Evolutionary conservation across 2,113 vertebrate genomes (phyloP).

Genomic region (Sakesphorus luctuosus): DNA sequence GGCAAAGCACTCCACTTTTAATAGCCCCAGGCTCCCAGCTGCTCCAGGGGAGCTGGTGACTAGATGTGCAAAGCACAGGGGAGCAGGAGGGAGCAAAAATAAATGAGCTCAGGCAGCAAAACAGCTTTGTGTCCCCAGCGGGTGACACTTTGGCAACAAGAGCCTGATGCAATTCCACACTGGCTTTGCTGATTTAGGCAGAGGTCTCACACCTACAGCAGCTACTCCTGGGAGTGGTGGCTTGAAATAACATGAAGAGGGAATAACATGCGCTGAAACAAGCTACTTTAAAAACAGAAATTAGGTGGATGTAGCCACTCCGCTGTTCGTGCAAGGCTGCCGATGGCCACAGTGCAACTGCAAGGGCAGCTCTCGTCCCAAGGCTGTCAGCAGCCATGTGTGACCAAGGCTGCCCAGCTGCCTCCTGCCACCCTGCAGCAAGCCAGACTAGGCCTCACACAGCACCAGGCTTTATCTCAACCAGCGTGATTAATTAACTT

Average conservation of each 20-base stretch:
- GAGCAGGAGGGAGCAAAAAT: slow-evolving; percentile 63
- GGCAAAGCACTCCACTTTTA: background rate
- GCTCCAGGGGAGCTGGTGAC: background rate
- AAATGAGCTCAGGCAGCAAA: slow-evolving; percentile 66
- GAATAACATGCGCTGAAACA: slow-evolving; percentile 2
- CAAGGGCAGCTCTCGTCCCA: background rate
- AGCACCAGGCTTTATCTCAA: background rate
- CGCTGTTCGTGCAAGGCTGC: background rate
- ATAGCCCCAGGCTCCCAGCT: background rate
- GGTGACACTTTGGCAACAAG: slow-evolving; percentile 17
- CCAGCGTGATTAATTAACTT: background rate
- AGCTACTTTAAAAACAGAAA: background rate
- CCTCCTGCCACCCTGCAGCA: background rate
- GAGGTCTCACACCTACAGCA: background rate
- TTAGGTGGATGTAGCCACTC: fast-evolving
- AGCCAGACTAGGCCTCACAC: fast-evolving
- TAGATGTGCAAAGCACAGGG: slow-evolving; percentile 17
- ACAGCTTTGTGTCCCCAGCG: background rate
- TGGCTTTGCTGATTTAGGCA: background rate
- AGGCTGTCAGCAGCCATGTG: background rate
- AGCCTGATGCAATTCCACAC: slow-evolving; percentile 67
- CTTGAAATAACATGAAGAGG: slow-evolving; percentile 21
- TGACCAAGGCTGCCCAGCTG: background rate
- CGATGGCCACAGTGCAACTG: fast-evolving
- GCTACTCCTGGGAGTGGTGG: background rate